Conservation (phyloP, 2,113 vertebrate species). For the Trogon melanurus region DNA sequence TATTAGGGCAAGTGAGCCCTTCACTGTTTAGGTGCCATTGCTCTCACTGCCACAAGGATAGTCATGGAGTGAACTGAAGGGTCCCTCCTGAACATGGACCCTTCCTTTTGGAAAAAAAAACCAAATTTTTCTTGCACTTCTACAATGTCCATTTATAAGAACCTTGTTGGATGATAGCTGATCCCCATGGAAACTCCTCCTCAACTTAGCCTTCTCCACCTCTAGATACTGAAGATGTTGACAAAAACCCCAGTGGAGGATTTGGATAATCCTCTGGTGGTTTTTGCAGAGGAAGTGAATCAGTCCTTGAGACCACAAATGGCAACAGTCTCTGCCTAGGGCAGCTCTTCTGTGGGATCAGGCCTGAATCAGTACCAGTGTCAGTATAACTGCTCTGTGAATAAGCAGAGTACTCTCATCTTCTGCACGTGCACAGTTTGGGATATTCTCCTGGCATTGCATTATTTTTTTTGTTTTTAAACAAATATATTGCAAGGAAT, state of each 20-base stretch:
- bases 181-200: neutral
- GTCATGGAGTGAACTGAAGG: neutral
- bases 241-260: neutral
- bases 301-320: neutral
- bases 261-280: neutral
- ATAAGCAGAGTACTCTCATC: neutral
- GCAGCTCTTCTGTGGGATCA: neutral
- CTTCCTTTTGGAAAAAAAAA: neutral
- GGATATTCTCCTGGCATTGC: neutral
- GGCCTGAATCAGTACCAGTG: neutral
- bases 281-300: neutral
- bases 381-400: neutral
- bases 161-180: neutral
- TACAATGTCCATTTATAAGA: neutral
- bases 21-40: neutral
- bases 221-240: neutral
- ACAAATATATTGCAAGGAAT: neutral
- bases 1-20: neutral
- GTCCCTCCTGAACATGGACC: neutral
- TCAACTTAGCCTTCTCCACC: neutral
- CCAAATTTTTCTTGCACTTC: neutral
- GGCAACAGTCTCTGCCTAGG: neutral
- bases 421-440: neutral
- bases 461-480: neutral
- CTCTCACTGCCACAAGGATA: neutral